Percentiles rank a stretch among this genome's conserved stretches.
Conservation (phyloP, 2,888 invertebrate species). For the Trichogramma evanescens region DNA sequence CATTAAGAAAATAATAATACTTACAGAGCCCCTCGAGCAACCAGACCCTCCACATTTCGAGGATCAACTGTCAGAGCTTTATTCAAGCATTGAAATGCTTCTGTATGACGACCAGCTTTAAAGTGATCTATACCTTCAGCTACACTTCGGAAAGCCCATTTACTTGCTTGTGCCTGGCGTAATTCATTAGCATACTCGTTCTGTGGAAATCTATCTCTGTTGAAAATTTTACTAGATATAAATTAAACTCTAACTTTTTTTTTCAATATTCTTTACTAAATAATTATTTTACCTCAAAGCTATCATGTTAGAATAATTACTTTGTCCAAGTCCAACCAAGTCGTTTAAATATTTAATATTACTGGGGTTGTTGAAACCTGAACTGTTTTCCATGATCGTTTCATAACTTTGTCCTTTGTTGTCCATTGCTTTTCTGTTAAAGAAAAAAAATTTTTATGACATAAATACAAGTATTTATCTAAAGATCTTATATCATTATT, state of each 20-base stretch:
- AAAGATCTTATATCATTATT: not conserved
- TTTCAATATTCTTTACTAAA: not conserved
- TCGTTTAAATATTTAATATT: slow-evolving; percentile 75
- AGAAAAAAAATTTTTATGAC: slow-evolving; percentile 28
- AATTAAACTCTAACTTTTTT: not conserved
- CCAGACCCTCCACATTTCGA: slow-evolving; percentile 84
- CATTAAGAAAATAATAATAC: slow-evolving; percentile 25
- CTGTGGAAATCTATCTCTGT: slow-evolving; percentile 68
- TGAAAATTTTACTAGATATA: not conserved
- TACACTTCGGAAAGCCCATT: slow-evolving; percentile 86
- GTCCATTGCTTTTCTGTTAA: slow-evolving; percentile 69
- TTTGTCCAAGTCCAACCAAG: slow-evolving; percentile 64
- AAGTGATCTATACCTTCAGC: slow-evolving; percentile 94
- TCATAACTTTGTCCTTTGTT: slow-evolving; percentile 74
- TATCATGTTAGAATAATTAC: slow-evolving; percentile 63
- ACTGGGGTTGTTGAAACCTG: slow-evolving; percentile 85
- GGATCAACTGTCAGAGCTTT: slow-evolving; percentile 89
- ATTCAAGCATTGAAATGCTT: slow-evolving; percentile 90
- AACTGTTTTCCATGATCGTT: slow-evolving; percentile 72
- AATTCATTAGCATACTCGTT: slow-evolving; percentile 78
- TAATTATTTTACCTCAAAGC: slow-evolving; percentile 57
- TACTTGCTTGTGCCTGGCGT: slow-evolving; percentile 83
- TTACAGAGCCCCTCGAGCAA: slow-evolving; percentile 81
- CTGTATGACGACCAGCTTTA: slow-evolving; percentile 85
- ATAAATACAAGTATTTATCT: not conserved